These are phyloP conservation scores for Fregata magnificens DNA, from an alignment of 2,113 vertebrate species.

Conservation along the genomic window DNA sequence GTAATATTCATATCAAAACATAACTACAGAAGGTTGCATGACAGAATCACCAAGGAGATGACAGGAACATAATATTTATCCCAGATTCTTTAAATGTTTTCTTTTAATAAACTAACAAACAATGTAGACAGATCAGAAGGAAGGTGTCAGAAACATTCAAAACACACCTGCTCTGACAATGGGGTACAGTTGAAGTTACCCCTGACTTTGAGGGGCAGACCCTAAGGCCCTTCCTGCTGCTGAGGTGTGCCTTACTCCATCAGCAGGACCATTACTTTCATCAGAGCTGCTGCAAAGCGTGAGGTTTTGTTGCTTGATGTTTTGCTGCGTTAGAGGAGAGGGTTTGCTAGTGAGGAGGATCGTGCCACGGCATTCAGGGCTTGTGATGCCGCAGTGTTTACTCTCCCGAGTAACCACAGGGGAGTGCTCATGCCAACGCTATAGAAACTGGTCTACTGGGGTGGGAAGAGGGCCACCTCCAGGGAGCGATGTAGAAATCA, in stretches of 20 bases:
- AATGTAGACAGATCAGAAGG: not conserved
- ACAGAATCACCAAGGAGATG: constrained; percentile 7
- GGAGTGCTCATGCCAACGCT: accelerated
- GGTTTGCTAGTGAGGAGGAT: not conserved
- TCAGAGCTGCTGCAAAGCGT: not conserved
- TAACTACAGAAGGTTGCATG: not conserved
- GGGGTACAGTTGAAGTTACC: not conserved
- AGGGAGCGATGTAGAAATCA: not conserved
- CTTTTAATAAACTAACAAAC: not conserved
- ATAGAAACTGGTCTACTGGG: not conserved
- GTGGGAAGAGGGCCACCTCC: not conserved
- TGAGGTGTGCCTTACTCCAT: not conserved
- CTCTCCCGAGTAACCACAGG: not conserved
- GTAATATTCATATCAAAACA: constrained; percentile 48
- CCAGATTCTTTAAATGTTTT: not conserved
- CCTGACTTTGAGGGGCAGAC: not conserved
- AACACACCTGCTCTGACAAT: not conserved
- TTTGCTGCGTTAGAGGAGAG: not conserved
- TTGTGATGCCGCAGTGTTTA: not conserved
- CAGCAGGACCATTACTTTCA: not conserved
- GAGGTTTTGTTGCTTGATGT: not conserved
- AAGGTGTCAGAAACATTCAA: constrained; percentile 23
- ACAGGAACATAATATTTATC: constrained; percentile 20
- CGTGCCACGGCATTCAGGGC: not conserved
- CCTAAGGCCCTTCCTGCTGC: not conserved